Conservation (phyloP, 1,140 invertebrate species). For the Eupeodes corollae region DNA sequence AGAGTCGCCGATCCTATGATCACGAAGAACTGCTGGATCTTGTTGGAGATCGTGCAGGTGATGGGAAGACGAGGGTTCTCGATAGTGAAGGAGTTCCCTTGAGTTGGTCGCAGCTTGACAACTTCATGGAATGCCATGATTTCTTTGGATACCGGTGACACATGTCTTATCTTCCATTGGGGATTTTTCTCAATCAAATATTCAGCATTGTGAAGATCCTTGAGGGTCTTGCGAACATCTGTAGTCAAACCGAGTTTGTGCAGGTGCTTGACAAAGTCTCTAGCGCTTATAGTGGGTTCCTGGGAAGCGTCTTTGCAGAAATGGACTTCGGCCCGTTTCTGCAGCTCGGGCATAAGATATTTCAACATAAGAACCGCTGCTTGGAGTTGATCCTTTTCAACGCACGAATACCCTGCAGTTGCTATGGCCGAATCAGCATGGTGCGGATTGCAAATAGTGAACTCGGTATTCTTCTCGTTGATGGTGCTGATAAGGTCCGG, state of each 20-base stretch:
- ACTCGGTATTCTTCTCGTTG: constrained; percentile 2
- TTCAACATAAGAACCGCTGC: constrained; percentile 48
- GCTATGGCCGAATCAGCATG: not conserved
- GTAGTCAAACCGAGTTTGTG: constrained; percentile 8
- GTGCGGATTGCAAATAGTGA: constrained; percentile 3
- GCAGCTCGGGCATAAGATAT: constrained; percentile 47
- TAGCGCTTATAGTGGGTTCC: constrained; percentile 43
- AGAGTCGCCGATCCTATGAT: constrained; percentile 42
- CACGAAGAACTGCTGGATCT: constrained; percentile 48
- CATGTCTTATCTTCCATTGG: constrained; percentile 51
- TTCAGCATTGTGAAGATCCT: constrained; percentile 51
- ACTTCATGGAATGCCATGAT: not conserved
- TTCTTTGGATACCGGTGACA: constrained; percentile 15
- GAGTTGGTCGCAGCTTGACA: constrained; percentile 14
- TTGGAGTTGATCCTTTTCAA: constrained; percentile 40
- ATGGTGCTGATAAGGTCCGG: constrained; percentile 13
- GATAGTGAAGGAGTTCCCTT: constrained; percentile 44
- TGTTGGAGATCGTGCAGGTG: constrained; percentile 51
- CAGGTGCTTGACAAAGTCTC: constrained; percentile 27
- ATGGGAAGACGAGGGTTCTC: constrained; percentile 53
- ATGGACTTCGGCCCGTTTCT: constrained; percentile 42
- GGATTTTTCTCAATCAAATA: constrained; percentile 58
- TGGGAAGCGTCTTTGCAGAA: constrained; percentile 43
- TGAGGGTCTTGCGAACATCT: constrained; percentile 39
- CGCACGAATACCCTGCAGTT: not conserved